Evolutionary conservation across 2,113 vertebrate species (phyloP), one percentile per base, ranked within the genome.

Genomic region (Lethenteron camtschaticum): DNA sequence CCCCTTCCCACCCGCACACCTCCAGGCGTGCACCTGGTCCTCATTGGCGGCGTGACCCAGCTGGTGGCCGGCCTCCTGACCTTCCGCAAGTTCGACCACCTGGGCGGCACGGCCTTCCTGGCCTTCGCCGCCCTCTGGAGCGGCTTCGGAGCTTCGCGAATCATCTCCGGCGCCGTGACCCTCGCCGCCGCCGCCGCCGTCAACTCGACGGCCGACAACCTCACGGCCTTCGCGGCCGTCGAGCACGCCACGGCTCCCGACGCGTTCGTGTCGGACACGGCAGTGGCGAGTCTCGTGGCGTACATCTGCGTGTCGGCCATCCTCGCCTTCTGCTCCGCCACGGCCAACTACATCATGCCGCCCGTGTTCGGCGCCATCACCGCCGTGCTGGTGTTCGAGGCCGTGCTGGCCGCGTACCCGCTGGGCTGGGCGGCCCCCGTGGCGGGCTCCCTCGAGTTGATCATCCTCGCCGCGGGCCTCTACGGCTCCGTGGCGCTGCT

Each of bases 341-440:
- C 86, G 0, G 82, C 88, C 69, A 91, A 83, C 76, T 87, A 85
- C 76, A 85, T 91, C 77, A 88, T 88, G 87, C 88, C 80, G 55
- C 87, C 90, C 76, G 83, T 87, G 14, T 88, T 89, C 14, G 86
- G 85, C 12, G 83, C 87, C 73, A 84, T 89, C 13, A 83, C 83
- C 0, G 74, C 81, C 4, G 82, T 86, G 9, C 75, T 90, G 72
- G 63, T 84, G 55, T 90, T 90, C 58, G 88, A 91, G 77, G 86
- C 84, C 0, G 80, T 81, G 0, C 83, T 76, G 0, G 72, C 87
- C 4, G 82, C 84, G 1, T 73, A 80, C 7, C 69, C 71, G 9
- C 24, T 41, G 24, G 24, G 24, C 24, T 88, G 86, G 87, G 84
- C 82, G 14, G 76, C 86, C 6, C 73, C 88, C 13, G 80, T 85